Evolutionary conservation across 1,140 invertebrate species (phyloP).

Genomic region (Chrysopa pallens): DNA sequence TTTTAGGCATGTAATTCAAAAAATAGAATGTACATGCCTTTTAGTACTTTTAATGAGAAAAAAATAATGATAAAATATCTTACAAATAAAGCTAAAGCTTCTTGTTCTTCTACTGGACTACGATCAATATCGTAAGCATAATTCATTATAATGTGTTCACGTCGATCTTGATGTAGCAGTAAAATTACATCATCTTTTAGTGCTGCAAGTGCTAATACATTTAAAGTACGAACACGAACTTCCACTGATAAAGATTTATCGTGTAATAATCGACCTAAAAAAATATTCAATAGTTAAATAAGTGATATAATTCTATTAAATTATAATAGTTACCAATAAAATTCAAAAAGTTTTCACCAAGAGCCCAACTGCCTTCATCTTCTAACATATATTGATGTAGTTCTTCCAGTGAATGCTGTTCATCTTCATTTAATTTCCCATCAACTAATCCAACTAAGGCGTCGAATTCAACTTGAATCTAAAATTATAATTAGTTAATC

Average conservation of each 20-base stretch:
- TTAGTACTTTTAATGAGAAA: no score
- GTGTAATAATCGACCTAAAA: conserved; percentile 42
- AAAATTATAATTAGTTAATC: neutral
- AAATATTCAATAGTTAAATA: neutral
- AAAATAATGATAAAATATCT: no score
- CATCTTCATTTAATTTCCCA: conserved; percentile 45
- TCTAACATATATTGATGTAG: conserved; percentile 71
- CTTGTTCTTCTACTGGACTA: conserved; percentile 55
- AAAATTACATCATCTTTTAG: conserved; percentile 81
- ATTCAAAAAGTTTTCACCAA: conserved; percentile 70
- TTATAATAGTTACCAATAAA: conserved; percentile 47
- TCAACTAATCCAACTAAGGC: conserved; percentile 37
- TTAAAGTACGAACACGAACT: conserved; percentile 41
- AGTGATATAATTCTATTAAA: neutral
- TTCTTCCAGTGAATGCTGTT: conserved; percentile 54
- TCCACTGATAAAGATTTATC: conserved; percentile 36
- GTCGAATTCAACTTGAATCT: conserved; percentile 45
- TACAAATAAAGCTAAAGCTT: conserved; percentile 63
- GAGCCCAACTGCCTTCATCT: conserved; percentile 78
- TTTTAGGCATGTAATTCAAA: no score
- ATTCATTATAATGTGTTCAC: conserved; percentile 78
- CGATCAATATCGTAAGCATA: conserved; percentile 70
- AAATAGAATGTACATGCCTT: no score
- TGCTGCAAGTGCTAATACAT: conserved; percentile 53
- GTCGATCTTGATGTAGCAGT: conserved; percentile 73